Evolutionary conservation across 2,888 invertebrate genomes (phyloP), one percentile per base, ranked within the genome.

Genomic region (Lottia scabra): DNA sequence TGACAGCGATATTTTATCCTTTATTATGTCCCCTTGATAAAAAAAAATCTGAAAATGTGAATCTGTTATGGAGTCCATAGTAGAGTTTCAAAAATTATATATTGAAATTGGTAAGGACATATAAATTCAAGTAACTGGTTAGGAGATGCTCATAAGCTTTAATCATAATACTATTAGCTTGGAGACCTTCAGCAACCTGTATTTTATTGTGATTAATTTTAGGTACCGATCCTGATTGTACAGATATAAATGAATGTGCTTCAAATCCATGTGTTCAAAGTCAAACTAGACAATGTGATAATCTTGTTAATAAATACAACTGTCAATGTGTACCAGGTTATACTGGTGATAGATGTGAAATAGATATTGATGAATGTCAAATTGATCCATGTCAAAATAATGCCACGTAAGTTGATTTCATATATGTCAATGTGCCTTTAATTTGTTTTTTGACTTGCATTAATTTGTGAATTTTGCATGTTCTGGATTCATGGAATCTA

Each of bases 321-420:
- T 84, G 85, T 69, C 5, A 63, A 0, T 85, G 84, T 78, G 30
- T 70, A 30, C 64, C 78, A 23, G 85, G 84, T 2, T 84, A 70
- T 70, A 74, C 66, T 15, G 82, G 79, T 10, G 68, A 38, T 10
- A 63, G 71, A 13, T 81, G 80, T 71, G 63, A 67, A 15, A 74
- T 46, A 8, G 65, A 80, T 65, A 81, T 78, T 26, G 44, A 81
- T 64, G 80, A 81, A 63, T 81, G 81, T 76, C 63, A 46, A 15
- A 65, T 48, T 0, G 66, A 65, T 64, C 69, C 70, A 12, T 56
- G 56, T 13, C 56, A 56, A 56, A 56, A 56, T 62, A 63, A 45
- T 65, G 74, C 63, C n/a, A 68, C 30, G 68, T 70, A 48, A 46
- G 70, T 64, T 5, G 8, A 63, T 38, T 38, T 38, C 8, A 38